Evolutionary conservation across 2,113 vertebrate species (phyloP).

Genomic region (Mohoua ochrocephala): DNA sequence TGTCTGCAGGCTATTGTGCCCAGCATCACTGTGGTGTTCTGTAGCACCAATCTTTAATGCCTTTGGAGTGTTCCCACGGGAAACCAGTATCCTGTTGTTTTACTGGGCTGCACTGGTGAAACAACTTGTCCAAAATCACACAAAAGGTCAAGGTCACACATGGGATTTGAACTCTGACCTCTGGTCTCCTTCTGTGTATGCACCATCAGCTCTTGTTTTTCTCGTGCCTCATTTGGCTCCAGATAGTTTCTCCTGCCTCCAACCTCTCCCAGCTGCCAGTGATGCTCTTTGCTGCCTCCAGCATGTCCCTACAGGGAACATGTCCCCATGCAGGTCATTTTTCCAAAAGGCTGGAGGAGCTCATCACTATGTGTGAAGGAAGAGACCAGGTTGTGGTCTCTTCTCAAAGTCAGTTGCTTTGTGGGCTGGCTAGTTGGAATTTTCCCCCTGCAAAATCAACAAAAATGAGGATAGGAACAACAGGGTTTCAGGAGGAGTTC

Average conservation of each 20-base stretch:
- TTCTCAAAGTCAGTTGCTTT: background rate
- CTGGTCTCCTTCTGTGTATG: background rate
- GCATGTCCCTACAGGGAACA: fast-evolving
- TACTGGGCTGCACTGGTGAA: background rate
- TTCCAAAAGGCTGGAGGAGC: background rate
- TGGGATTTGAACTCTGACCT: background rate
- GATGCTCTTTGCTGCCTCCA: background rate
- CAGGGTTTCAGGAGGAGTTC: background rate
- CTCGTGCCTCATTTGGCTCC: background rate
- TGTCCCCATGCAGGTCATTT: background rate
- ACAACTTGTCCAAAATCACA: background rate
- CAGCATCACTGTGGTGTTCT: background rate
- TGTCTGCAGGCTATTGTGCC: background rate
- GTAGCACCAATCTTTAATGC: background rate
- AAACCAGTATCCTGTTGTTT: background rate
- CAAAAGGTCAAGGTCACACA: background rate
- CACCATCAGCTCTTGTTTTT: background rate
- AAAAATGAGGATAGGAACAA: background rate
- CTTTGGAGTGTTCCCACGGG: background rate
- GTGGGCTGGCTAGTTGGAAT: background rate
- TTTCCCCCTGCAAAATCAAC: background rate
- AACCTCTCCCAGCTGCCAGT: background rate
- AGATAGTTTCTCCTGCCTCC: background rate
- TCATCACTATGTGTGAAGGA: background rate
- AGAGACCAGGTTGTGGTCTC: fast-evolving